phyloP scores from a whole-genome alignment of 2,888 invertebrate species.

The Volucella bombylans region DNA sequence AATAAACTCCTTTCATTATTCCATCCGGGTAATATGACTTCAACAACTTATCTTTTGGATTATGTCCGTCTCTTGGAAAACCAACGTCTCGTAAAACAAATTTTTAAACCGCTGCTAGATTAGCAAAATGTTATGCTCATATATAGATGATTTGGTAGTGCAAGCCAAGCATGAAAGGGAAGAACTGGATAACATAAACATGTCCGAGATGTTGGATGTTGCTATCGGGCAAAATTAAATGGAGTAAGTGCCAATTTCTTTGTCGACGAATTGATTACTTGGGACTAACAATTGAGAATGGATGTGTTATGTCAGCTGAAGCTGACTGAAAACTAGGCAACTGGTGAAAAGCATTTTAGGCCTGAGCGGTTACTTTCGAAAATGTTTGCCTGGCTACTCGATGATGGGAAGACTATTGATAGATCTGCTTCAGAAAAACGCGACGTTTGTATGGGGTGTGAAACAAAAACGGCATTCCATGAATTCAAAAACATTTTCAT shows the following conservation, averaged over 20 bases:
- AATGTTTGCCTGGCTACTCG: not conserved
- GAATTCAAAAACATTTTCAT: conserved; percentile 73
- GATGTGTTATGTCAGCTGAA: conserved; percentile 64
- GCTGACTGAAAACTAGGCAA: conserved; percentile 64
- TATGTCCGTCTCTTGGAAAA: too few species aligned
- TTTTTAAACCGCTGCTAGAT: too few species aligned
- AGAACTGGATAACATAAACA: conserved; percentile 4
- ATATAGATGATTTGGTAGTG: conserved; percentile 76
- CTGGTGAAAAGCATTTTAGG: not conserved
- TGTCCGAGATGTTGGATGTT: not conserved
- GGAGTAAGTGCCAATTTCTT: conserved; percentile 35
- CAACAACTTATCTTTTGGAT: too few species aligned
- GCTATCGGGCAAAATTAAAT: conserved; percentile 29
- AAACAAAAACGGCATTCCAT: too few species aligned
- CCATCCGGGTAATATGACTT: too few species aligned
- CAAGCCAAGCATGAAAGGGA: conserved; percentile 26
- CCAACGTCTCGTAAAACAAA: too few species aligned
- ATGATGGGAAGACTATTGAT: not conserved
- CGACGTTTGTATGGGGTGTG: too few species aligned
- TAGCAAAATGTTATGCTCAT: too few species aligned
- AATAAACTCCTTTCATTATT: too few species aligned
- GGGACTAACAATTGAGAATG: conserved; percentile 13
- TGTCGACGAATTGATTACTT: conserved; percentile 5
- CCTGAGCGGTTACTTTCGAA: conserved; percentile 1
- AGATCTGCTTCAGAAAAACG: conserved; percentile 73